Conservation (phyloP, 2,888 invertebrate genomes). For the Eupithecia abbreviata region DNA sequence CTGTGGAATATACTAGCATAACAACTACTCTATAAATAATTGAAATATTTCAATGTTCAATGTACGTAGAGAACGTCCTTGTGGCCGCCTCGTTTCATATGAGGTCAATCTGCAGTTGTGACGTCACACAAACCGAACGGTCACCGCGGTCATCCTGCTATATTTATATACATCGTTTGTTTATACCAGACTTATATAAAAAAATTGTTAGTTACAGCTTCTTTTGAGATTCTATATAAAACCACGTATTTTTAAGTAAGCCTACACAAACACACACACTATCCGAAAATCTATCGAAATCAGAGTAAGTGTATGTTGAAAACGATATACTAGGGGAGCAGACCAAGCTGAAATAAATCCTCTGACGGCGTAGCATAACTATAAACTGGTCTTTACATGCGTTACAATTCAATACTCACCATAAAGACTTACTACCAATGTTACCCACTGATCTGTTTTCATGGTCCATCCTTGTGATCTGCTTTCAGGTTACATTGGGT, state of each 20-base stretch:
- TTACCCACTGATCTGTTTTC: not conserved
- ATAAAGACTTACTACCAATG: not conserved
- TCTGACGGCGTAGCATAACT: not conserved
- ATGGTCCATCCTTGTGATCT: not conserved
- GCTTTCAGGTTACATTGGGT: no score
- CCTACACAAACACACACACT: not conserved
- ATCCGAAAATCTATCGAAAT: not conserved
- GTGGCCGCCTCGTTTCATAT: not conserved
- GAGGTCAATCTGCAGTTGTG: slow-evolving; percentile 3
- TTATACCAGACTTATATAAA: not conserved
- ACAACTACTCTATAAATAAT: not conserved
- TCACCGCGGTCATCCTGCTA: not conserved
- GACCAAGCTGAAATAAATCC: not conserved
- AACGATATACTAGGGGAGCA: not conserved
- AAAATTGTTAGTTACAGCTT: not conserved
- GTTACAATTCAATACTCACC: not conserved
- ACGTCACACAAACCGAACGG: not conserved
- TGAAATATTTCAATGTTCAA: not conserved
- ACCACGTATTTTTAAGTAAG: not conserved
- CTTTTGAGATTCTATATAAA: not conserved
- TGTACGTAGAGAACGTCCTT: not conserved
- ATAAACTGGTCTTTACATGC: not conserved
- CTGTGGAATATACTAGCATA: not conserved
- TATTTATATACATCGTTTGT: not conserved
- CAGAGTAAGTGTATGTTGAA: not conserved